Evolutionary conservation across 2,113 vertebrate species (phyloP).

Genomic region (Barnardius zonarius): DNA sequence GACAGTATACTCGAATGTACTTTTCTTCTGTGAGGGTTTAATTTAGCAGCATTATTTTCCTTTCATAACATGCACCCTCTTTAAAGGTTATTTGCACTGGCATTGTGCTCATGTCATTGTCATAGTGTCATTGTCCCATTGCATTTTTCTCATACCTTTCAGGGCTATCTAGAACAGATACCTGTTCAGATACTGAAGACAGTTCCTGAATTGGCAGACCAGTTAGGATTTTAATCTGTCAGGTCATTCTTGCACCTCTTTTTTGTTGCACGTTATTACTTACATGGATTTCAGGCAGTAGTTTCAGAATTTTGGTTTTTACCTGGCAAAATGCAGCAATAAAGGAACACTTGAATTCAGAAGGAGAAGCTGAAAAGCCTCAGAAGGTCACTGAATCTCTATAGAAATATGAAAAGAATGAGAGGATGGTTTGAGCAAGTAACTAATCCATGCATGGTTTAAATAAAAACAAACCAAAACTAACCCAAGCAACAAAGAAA

Average conservation of each 20-base stretch:
- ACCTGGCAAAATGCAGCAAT: neutral
- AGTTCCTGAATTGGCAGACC: neutral
- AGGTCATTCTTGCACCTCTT: neutral
- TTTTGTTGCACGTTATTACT: neutral
- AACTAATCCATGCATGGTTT: neutral
- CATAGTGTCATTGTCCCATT: rapidly evolving
- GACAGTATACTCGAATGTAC: neutral
- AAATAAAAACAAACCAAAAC: neutral
- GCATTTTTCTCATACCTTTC: neutral
- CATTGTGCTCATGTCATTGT: neutral
- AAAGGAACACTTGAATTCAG: neutral
- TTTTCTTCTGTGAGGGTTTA: neutral
- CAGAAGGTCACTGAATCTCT: neutral
- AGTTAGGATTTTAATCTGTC: neutral
- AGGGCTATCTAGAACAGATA: neutral
- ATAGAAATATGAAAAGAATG: neutral
- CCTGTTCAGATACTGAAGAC: neutral
- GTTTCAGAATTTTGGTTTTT: neutral
- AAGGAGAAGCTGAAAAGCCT: neutral
- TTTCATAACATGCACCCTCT: neutral
- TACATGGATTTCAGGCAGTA: neutral
- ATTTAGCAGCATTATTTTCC: neutral
- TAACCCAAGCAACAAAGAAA: neutral
- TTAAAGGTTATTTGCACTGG: neutral
- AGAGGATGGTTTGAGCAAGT: neutral